phyloP scores from a whole-genome alignment of 2,888 invertebrate species.

The Perizoma flavofasciatum region DNA sequence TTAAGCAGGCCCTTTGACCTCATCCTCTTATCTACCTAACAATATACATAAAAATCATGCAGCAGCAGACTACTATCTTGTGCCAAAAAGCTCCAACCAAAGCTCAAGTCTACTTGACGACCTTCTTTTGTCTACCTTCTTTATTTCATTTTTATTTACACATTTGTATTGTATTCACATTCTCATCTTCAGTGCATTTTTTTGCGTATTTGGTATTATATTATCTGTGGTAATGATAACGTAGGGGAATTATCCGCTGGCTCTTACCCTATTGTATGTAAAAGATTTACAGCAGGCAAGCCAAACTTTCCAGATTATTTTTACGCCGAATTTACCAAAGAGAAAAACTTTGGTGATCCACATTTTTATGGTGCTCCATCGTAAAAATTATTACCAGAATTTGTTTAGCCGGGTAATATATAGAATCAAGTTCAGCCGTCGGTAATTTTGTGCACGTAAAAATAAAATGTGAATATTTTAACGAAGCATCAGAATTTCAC shows the following conservation, averaged over 20 bases:
- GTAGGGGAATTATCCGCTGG: not conserved
- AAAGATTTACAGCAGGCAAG: constrained; percentile 35
- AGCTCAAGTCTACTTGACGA: no score
- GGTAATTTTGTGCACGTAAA: constrained; percentile 24
- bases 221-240: not conserved
- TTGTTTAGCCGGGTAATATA: constrained; percentile 29
- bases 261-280: constrained; percentile 25
- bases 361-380: constrained; percentile 34
- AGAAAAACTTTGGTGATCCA: constrained; percentile 30
- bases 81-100: no score
- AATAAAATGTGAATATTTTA: constrained; percentile 23
- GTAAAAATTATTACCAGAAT: constrained; percentile 33
- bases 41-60: no score
- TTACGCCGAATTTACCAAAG: constrained; percentile 38
- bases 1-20: no score
- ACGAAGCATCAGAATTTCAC: constrained; percentile 10
- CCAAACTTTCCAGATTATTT: constrained; percentile 38
- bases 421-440: constrained; percentile 26
- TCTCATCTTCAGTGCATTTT: no score
- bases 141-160: no score
- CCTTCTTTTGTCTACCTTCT: no score
- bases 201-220: no score
- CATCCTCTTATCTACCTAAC: no score
- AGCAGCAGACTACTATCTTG: no score
- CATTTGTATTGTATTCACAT: no score